A percentile compares a stretch with the other conserved stretches of the same genome.
Evolutionary conservation across 1,140 invertebrate species (phyloP).

Genomic region (Cyclargus thomasi): DNA sequence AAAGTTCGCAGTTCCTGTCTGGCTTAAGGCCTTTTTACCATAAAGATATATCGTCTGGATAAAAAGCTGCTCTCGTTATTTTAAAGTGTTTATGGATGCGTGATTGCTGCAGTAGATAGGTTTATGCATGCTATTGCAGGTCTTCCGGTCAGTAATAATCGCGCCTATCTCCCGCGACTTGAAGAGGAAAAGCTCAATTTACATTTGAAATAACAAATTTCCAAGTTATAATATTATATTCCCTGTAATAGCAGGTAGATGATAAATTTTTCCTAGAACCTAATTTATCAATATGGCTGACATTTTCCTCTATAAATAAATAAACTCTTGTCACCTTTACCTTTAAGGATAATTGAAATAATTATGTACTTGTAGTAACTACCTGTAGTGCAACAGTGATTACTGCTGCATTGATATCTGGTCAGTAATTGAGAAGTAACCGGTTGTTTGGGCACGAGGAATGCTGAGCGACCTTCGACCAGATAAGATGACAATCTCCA

Average conservation of each 20-base stretch:
- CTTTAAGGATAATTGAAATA: not conserved
- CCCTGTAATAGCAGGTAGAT: no score
- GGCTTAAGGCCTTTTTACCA: conserved; percentile 1
- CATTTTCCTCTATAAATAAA: no score
- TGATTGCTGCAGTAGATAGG: not conserved
- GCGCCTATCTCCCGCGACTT: not conserved
- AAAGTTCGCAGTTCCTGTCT: no score
- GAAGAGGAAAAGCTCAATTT: not conserved
- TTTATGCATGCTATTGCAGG: no score
- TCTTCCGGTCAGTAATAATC: no score
- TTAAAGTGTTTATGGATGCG: not conserved
- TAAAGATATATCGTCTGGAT: not conserved
- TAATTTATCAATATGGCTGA: no score
- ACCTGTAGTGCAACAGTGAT: not conserved
- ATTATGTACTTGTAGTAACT: not conserved
- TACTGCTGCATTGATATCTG: not conserved
- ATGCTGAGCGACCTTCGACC: not conserved
- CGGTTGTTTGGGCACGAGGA: not conserved
- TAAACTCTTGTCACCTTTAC: not conserved
- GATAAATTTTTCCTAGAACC: no score
- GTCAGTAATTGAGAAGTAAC: conserved; percentile 1
- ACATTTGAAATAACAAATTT: not conserved
- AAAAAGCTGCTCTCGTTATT: not conserved
- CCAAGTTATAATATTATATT: no score
- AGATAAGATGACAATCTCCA: not conserved